Conservation (phyloP, 2,888 invertebrate species). For the Cryptocephalus primarius region DNA sequence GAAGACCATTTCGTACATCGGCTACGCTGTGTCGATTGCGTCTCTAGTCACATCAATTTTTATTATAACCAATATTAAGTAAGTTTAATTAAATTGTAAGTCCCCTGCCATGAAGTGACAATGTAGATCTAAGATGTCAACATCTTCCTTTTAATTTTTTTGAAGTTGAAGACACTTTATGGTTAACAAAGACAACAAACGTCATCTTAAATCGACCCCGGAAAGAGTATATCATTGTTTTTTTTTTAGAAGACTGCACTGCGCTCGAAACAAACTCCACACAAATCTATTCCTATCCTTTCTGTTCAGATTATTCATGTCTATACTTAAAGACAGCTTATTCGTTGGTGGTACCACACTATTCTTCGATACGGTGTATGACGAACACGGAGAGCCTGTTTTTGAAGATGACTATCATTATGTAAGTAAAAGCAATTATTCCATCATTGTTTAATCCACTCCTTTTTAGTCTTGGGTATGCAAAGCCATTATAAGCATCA, state of each 20-base stretch:
- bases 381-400: constrained; percentile 28
- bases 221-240: not conserved
- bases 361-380: constrained; percentile 31
- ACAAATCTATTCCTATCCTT: constrained; percentile 56
- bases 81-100: constrained; percentile 9
- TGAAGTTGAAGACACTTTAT: too few species aligned
- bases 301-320: constrained; percentile 48
- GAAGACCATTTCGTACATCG: constrained; percentile 41
- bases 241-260: constrained; percentile 46
- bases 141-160: too few species aligned
- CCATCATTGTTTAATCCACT: not conserved
- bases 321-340: constrained; percentile 45
- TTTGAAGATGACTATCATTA: constrained; percentile 25
- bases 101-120: too few species aligned
- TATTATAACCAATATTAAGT: constrained; percentile 45
- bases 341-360: constrained; percentile 43
- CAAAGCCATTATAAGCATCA: constrained; percentile 47
- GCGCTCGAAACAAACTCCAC: constrained; percentile 54
- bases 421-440: constrained; percentile 13
- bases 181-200: too few species aligned
- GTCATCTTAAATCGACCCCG: not conserved
- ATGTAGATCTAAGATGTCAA: too few species aligned
- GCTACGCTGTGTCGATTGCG: constrained; percentile 43
- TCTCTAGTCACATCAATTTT: constrained; percentile 41
- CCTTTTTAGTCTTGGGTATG: constrained; percentile 49